A percentile compares a stretch with the other conserved stretches of the same genome.
These are phyloP conservation scores for Oryzias javanicus DNA, from an alignment of 2,113 vertebrate genomes.

Conservation along the genomic window DNA sequence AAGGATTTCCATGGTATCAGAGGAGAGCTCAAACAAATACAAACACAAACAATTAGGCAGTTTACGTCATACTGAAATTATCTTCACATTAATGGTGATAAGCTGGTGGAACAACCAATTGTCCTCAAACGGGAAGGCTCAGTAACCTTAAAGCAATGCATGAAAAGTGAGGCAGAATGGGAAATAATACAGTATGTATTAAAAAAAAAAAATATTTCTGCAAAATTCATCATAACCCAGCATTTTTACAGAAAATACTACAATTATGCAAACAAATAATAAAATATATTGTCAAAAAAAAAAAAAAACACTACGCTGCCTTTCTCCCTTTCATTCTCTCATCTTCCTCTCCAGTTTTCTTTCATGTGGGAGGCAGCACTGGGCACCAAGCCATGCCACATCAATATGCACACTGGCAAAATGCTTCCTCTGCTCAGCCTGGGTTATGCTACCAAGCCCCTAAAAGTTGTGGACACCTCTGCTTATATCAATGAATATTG, in stretches of 20 bases:
- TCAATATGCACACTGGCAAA: constrained; percentile 73
- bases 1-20: constrained; percentile 11
- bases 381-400: constrained; percentile 76
- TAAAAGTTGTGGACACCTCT: constrained; percentile 37
- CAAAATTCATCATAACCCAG: constrained; percentile 22
- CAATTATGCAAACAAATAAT: constrained; percentile 29
- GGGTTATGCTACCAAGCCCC: constrained; percentile 32
- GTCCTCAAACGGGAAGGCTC: too few relatives aligned
- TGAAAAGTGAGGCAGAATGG: too few relatives aligned
- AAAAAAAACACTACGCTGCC: constrained; percentile 36
- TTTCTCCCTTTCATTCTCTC: constrained; percentile 51
- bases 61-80: constrained; percentile 17
- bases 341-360: constrained; percentile 43
- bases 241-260: constrained; percentile 34
- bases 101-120: too few relatives aligned
- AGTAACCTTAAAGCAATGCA: too few relatives aligned
- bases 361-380: constrained; percentile 73
- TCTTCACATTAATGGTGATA: constrained; percentile 11
- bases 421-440: constrained; percentile 54
- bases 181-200: not conserved
- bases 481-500: constrained; percentile 57
- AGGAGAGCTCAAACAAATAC: constrained; percentile 25
- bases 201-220: constrained; percentile 2
- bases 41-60: constrained; percentile 36
- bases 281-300: constrained; percentile 43